A percentile compares a stretch with the other conserved stretches of the same genome.
Conservation (phyloP, 2,113 vertebrate species). For the Eira barbara region DNA sequence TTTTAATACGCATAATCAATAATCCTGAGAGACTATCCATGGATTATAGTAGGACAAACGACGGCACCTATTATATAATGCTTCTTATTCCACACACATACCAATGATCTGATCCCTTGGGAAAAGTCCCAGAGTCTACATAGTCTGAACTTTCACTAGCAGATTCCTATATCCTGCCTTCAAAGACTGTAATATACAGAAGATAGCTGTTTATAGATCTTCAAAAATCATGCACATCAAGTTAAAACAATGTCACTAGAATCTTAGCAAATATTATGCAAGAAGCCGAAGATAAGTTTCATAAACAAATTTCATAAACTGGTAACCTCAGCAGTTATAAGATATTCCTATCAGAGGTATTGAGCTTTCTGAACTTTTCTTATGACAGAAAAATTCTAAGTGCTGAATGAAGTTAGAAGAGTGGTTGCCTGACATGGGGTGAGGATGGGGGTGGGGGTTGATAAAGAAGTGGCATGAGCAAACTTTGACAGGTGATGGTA, state of each 20-base stretch:
- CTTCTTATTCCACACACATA: neutral
- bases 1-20: neutral
- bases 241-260: neutral
- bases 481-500: neutral
- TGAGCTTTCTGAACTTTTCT: neutral
- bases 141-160: neutral
- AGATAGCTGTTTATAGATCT: neutral
- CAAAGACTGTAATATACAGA: neutral
- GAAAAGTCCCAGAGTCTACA: neutral
- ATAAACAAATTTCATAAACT: neutral
- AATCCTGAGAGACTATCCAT: neutral
- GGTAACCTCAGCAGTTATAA: neutral
- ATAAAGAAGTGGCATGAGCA: neutral
- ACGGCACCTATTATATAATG: neutral
- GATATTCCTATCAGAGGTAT: neutral
- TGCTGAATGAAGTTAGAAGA: neutral
- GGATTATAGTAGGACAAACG: neutral
- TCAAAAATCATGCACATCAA: neutral
- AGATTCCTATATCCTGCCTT: neutral
- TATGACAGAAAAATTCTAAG: neutral
- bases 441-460: rapidly evolving
- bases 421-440: neutral
- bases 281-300: neutral
- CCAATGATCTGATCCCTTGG: neutral
- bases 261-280: neutral